Evolutionary conservation across 2,797 vertebrate genomes (phyloP).

Genomic region (Sphenodon punctatus): DNA sequence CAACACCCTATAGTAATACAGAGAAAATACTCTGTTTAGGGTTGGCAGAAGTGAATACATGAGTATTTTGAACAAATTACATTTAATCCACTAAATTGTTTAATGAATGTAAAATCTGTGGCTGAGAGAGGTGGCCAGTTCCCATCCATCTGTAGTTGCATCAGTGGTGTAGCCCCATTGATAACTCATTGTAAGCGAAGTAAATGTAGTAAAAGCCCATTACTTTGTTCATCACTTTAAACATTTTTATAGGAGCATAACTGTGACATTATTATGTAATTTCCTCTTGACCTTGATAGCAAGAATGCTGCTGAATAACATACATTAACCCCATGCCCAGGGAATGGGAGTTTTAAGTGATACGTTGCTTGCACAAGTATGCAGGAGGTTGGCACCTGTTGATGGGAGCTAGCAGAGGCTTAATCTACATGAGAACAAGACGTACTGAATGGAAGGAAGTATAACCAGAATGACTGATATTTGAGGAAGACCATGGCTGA

Average conservation of each 20-base stretch:
- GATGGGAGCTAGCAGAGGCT: not conserved
- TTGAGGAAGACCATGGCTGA: not conserved
- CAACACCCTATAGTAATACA: not conserved
- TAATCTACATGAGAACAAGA: not conserved
- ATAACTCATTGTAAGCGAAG: no score
- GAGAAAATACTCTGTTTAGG: not conserved
- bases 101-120: not conserved
- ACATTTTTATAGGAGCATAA: not conserved
- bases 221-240: not conserved
- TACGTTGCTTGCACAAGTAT: not conserved
- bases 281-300: not conserved
- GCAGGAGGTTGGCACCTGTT: not conserved
- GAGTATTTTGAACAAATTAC: not conserved
- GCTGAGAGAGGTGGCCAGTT: no score
- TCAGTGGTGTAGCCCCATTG: no score
- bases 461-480: not conserved
- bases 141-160: no score
- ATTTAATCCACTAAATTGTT: not conserved
- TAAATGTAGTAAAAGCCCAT: conserved; percentile 22
- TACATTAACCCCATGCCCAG: not conserved
- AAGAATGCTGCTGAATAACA: not conserved
- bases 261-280: not conserved
- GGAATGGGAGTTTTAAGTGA: not conserved
- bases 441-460: not conserved
- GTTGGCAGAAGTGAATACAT: conserved; percentile 21